Percentiles rank a stretch among this genome's conserved stretches.
phyloP scores from a whole-genome alignment of 2,888 invertebrate species.

The Uropetala carovei region DNA sequence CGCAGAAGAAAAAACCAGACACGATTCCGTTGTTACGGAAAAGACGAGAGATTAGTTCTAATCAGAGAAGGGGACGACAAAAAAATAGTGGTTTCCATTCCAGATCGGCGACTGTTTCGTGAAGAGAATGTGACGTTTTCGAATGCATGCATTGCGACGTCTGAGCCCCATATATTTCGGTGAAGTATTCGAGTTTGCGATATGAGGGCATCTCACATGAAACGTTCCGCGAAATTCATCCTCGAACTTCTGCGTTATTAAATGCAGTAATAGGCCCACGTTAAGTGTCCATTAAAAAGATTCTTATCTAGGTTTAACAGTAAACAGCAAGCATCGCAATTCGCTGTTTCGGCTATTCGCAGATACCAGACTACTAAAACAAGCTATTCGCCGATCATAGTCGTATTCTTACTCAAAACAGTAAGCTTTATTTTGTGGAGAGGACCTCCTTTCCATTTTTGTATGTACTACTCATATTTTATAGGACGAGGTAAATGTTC shows the following conservation, averaged over 20 bases:
- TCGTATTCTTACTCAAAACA: too few species aligned
- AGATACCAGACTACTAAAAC: too few species aligned
- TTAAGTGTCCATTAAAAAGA: too few species aligned
- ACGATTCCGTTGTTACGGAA: not conserved
- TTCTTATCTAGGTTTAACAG: too few species aligned
- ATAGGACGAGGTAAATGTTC: too few species aligned
- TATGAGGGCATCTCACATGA: not conserved
- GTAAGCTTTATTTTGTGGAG: too few species aligned
- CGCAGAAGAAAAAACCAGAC: not conserved
- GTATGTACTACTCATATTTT: too few species aligned
- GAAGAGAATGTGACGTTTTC: not conserved
- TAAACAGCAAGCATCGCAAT: too few species aligned
- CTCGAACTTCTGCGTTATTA: slow-evolving; percentile 1
- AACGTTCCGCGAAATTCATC: not conserved
- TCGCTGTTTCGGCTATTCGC: too few species aligned
- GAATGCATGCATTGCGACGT: not conserved
- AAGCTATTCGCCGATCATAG: too few species aligned
- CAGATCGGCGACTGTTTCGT: not conserved
- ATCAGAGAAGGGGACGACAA: not conserved
- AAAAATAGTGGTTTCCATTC: not conserved
- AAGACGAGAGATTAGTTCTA: not conserved
- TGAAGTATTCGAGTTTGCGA: not conserved
- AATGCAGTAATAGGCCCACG: too few species aligned
- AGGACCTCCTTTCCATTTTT: too few species aligned
- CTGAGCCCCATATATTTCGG: not conserved